Evolutionary conservation across 2,888 invertebrate genomes (phyloP), one percentile per base, ranked within the genome.

Genomic region (Brachylomia viminalis): DNA sequence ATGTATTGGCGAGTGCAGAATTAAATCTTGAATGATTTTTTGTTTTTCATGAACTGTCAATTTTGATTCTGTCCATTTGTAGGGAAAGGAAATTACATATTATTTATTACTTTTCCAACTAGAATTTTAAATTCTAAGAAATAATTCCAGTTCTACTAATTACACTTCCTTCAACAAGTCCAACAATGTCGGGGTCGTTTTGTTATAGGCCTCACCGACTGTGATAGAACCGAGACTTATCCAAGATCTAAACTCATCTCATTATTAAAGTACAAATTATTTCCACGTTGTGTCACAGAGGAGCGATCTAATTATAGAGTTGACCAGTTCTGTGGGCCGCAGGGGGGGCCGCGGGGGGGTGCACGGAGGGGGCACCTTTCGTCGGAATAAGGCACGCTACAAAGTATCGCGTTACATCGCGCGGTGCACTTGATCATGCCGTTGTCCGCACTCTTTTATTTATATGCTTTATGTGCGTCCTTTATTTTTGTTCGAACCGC

Each of bases 401-500:
- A 91, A 90, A 92, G 92, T 95, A 95, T 96, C 96, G 90, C 90
- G 93, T 96, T 95, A 95, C 96, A 94, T 93, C 93, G 93, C 86
- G 93, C 94, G 93, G 94, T 93, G 93, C 93, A 95, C 95, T 95
- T 95, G 95, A 95, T 95, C 95, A 95, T 95, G 93, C 93, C 93
- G 95, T 94, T 94, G 94, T 94, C 94, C 90, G 88, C 82, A 80
- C 90, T 93, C 91, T 93, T 94, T 95, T 95, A 93, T 95, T 95
- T 94, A 91, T 93, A 84, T 90, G 90, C 88, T 91, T 91, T 92
- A 90, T 82, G 69, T 85, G 75, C 87, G 67, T 87, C 86, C 85
- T 92, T 92, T 92, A 91, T 93, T 94, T 95, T 94, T 92, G 90
- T 91, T 91, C 89, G 88, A 86, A 86, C 90, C 92, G 92, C 94